Base-by-base conservation (phyloP, 2,113 vertebrate species). In the Potamarius usumacintae region DNA sequence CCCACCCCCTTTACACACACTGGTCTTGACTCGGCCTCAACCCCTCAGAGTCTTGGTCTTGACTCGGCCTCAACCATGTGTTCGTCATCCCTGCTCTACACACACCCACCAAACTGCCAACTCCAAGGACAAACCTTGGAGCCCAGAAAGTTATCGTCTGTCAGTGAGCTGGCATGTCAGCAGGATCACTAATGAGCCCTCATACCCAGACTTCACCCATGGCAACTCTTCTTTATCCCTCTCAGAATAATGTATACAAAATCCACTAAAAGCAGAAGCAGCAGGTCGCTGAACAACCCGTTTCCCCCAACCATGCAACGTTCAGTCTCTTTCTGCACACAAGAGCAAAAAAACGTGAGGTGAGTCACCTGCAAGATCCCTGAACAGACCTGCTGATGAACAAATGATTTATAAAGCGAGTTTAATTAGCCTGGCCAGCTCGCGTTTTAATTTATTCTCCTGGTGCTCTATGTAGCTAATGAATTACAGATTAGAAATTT, bases 341-440 rank as follows among this genome's bases (percentile, higher is more conserved):
- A 42, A 20, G 17, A 20, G 27, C 67, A 17, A 69, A 30, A 34
- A 1, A 14, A 4, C 0, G 11, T 5, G 0, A 27, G 14, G 14
- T 6, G 34, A 42, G 34, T 82, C 42, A 83, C 50, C 63, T 58
- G 42, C 11, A 12, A 69, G 42, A 60, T 9, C 83, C 69, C 55
- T 85, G 52, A 85, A 77, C 22, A 78, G 42, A 27, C n/a, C 72
- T 63, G 11, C 57, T 65, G 42, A 52, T 22, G 34, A 76, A 77
- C 71, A 74, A 74, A 34, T 34, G 30, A 76, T 85, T 76, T 57
- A 76, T 50, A 50, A 57, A 30, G 58, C 6, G 34, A 17, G 4
- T 65, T 78, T 78, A 85, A 85, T 85, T 63, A 50, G 57, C 42
- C 25, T 12, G 81, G 6, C 25, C n/a, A n/a, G n/a, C 34, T 9